Evolutionary conservation across 2,113 vertebrate genomes (phyloP).

Genomic region (Spilogale gracilis): DNA sequence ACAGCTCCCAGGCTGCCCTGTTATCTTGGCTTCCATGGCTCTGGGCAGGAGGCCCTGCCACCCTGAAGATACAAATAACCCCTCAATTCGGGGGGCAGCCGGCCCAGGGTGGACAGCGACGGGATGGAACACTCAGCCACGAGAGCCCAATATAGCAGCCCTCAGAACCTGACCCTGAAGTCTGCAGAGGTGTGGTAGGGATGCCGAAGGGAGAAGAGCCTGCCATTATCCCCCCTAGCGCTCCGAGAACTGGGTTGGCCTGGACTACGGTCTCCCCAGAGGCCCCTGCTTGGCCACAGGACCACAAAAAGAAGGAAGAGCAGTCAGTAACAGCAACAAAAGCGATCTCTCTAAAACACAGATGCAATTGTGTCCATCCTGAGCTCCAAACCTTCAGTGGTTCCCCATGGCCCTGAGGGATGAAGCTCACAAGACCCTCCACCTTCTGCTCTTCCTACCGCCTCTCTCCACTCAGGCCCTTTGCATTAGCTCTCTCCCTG

Average conservation of each 20-base stretch:
- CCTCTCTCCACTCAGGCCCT: background rate
- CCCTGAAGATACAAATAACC: conserved; percentile 58
- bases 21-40: conserved; percentile 58
- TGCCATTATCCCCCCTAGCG: conserved; percentile 34
- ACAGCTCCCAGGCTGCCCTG: conserved; percentile 52
- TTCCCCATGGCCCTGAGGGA: background rate
- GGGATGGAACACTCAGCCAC: background rate
- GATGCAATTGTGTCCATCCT: background rate
- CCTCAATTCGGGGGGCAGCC: background rate
- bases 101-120: background rate
- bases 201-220: background rate
- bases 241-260: background rate
- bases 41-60: conserved; percentile 62
- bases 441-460: background rate
- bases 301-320: background rate
- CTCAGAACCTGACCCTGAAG: conserved; percentile 33
- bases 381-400: background rate
- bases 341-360: background rate
- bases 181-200: background rate
- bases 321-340: background rate
- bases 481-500: background rate
- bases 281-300: background rate
- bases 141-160: background rate
- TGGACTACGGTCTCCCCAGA: background rate
- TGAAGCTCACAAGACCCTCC: background rate